Evolutionary conservation across 2,888 invertebrate genomes (phyloP), one percentile per base, ranked within the genome.

Genomic region (Unio pictorum): DNA sequence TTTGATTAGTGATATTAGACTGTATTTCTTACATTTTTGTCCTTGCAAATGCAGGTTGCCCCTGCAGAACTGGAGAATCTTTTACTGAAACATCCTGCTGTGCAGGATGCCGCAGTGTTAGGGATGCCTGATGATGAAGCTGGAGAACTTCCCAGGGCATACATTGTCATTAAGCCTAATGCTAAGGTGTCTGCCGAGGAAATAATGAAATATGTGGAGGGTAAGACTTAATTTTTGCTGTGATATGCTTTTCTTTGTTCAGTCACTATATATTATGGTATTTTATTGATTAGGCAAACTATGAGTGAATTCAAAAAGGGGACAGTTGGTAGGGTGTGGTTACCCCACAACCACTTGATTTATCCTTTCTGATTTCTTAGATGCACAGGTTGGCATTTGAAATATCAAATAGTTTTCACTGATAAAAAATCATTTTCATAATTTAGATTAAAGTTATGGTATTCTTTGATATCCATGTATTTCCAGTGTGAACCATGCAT

Each of bases 31-130:
- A 5, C 34, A 34, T 34, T 34, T 62, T 62, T 28, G 54, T 62
- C 18, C 45, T 66, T 11, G 11, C 59, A 4, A 34, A 61, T 20
- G 1, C 69, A 94, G 93, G 96, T 97, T 11, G 93, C 96, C 0
- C 96, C 96, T 3, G 96, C 96, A 1, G 96, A 97, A 91, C 90
- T 97, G 58, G 97, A 97, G 90, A 94, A 93, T 23, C 84, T 96
- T 64, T 89, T 97, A 58, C 90, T 95, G 66, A 93, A 93, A 57
- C 93, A 95, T 91, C 91, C 92, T 0, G 92, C 92, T 68, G 93
- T 96, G 65, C 92, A 93, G 68, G 96, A 96, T 86, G 94, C 93
- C 30, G 96, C 94, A 56, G 96, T 97, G 56, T 93, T 96, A 84
- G 96, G 96, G 5, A 60, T 81, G 17, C 81, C 83, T 1, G 86